Conservation (phyloP, 2,113 vertebrate species). For the Amblyornis subalaris region DNA sequence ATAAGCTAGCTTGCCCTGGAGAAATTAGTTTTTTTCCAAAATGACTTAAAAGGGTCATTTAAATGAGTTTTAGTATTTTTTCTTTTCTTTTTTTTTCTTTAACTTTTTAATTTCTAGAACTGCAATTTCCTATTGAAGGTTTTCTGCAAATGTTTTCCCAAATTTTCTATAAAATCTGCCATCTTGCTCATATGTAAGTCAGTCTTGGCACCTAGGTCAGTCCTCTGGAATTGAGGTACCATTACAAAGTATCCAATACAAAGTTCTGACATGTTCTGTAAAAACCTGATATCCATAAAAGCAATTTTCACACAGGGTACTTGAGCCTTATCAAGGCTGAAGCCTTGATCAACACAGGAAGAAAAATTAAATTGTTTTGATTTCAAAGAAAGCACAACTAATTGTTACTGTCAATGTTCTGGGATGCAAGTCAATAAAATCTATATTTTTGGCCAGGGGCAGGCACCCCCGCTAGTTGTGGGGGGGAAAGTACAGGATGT, state of each 20-base stretch:
- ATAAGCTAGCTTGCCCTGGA: background rate
- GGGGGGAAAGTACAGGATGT: background rate
- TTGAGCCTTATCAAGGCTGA: background rate
- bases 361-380: background rate
- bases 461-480: rapidly evolving
- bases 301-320: rapidly evolving
- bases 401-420: background rate
- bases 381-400: background rate
- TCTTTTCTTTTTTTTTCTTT: too few species aligned
- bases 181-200: background rate
- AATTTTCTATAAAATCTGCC: background rate
- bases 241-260: background rate
- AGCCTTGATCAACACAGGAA: background rate
- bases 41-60: background rate
- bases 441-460: background rate
- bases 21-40: background rate
- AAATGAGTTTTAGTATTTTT: rapidly evolving
- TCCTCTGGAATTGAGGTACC: background rate
- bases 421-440: background rate
- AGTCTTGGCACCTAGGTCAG: background rate
- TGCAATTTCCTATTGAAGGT: background rate
- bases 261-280: background rate
- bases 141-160: background rate
- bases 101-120: background rate
- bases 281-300: background rate